A percentile compares a stretch with the other conserved stretches of the same genome.
Evolutionary conservation across 2,888 invertebrate genomes (phyloP).

Genomic region (Macrosoma leucophasiata): DNA sequence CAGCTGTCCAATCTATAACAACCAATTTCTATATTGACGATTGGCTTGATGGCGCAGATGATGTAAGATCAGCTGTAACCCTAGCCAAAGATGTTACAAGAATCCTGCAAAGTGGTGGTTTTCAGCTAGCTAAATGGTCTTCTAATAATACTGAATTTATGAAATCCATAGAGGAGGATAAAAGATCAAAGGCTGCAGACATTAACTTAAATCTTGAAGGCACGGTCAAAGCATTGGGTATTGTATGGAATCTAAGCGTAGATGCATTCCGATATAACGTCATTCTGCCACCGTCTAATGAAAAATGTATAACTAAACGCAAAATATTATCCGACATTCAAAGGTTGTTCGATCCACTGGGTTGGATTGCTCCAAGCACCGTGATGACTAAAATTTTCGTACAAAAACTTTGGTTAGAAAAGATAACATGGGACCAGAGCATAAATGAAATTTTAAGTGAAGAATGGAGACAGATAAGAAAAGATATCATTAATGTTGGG

Average conservation of each 20-base stretch:
- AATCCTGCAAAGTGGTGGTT: slow-evolving; percentile 17
- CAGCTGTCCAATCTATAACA: slow-evolving; percentile 12
- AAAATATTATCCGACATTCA: slow-evolving; percentile 24
- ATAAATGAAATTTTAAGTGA: slow-evolving; percentile 7
- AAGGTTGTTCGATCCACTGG: slow-evolving; percentile 24
- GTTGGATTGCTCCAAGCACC: slow-evolving; percentile 27
- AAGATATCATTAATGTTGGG: slow-evolving; percentile 8
- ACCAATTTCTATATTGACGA: slow-evolving; percentile 22
- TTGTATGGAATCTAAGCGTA: slow-evolving; percentile 23
- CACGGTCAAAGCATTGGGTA: slow-evolving; percentile 22
- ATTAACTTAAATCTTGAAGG: slow-evolving; percentile 19
- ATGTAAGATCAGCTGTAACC: slow-evolving; percentile 13
- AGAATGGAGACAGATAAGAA: slow-evolving; percentile 16
- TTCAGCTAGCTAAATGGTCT: slow-evolving; percentile 24
- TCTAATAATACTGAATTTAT: slow-evolving; percentile 22
- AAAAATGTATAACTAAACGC: slow-evolving; percentile 26
- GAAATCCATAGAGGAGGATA: slow-evolving; percentile 5
- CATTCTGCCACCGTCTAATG: slow-evolving; percentile 7
- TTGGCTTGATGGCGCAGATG: slow-evolving; percentile 13
- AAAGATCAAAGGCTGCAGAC: slow-evolving; percentile 8
- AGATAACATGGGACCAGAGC: slow-evolving; percentile 12
- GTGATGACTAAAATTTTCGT: slow-evolving; percentile 26
- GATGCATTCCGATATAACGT: slow-evolving; percentile 26
- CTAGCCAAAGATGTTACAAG: slow-evolving; percentile 7
- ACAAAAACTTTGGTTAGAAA: slow-evolving; percentile 25